phyloP scores from a whole-genome alignment of 2,888 invertebrate species.

The Ichneumoninae sp. region DNA sequence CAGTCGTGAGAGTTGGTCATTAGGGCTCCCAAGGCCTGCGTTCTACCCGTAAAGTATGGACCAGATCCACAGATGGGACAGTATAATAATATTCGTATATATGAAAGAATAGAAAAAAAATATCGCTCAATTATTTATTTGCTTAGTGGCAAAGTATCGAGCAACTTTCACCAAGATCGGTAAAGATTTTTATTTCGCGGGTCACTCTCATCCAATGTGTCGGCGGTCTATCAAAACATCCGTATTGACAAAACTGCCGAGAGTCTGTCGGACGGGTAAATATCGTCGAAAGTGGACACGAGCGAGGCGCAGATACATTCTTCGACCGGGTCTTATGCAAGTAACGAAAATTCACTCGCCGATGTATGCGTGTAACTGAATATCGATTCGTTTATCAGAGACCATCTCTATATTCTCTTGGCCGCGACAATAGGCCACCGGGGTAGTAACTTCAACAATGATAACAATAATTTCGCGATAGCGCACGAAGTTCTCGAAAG shows the following conservation, averaged over 20 bases:
- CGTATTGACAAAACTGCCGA: constrained; percentile 29
- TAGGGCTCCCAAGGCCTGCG: not conserved
- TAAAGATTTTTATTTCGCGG: not conserved
- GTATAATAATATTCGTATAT: not conserved
- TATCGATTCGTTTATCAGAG: constrained; percentile 57
- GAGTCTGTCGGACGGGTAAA: constrained; percentile 25
- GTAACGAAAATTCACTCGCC: constrained; percentile 27
- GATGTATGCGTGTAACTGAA: constrained; percentile 42
- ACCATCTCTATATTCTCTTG: constrained; percentile 35
- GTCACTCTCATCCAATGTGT: constrained; percentile 16
- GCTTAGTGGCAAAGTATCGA: not conserved
- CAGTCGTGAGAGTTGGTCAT: constrained; percentile 14
- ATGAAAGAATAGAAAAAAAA: not conserved
- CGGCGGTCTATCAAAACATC: constrained; percentile 37
- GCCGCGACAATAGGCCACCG: constrained; percentile 24
- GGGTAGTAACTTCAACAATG: constrained; percentile 42
- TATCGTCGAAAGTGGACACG: constrained; percentile 7
- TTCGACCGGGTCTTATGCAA: constrained; percentile 8
- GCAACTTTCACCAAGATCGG: not conserved
- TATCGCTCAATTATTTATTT: not conserved
- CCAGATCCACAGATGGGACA: not conserved
- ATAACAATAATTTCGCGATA: constrained; percentile 55
- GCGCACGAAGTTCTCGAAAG: constrained; percentile 33
- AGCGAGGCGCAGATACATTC: constrained; percentile 13
- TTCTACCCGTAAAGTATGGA: not conserved